Base-by-base conservation (phyloP, 2,888 invertebrate genomes). In the Tridacna gigas region DNA sequence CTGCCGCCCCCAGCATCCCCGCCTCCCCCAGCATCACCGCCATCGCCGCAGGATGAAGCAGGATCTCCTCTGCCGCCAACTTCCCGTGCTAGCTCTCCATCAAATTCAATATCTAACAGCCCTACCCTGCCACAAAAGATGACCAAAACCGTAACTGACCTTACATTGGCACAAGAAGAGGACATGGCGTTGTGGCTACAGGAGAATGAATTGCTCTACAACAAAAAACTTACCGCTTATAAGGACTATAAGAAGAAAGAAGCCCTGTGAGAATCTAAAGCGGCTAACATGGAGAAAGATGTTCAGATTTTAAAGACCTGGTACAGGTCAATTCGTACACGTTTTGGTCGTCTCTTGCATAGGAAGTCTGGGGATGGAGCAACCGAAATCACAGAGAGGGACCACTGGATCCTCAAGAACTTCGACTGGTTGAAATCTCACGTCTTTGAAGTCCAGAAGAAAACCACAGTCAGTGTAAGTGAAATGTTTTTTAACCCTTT, bases 351-450 rank as follows among this genome's bases (percentile, higher is more conserved):
- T n/a, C 76, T 84, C 22, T 48, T 61, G 28, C 74, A 77, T 56
- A 85, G 66, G 77, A 82, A 85, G 80, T 85, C 85, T 71, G 77
- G 85, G 37, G 82, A 82, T 37, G 85, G 82, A 48, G 77, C 80
- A 3, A 56, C 69, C 37, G 74, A 85, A 45, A 56, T 82, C 65
- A 85, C 85, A 18, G 82, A 77, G 71, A 79, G 82, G 71, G 85
- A 80, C 74, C 48, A 26, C 26, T 82, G 82, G 82, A 80, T 85
- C 80, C 82, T 80, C 26, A 25, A 51, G 74, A 82, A 83, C 61
- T 85, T 85, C 69, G 65, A 66, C 77, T 85, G 67, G 69, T 69
- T 77, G 74, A 74, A 56, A 51, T 47, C 18, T 20, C 80, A n/a
- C n/a, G n/a, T n/a, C n/a, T n/a, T n/a, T n/a, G n/a, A n/a, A n/a